phyloP scores from a whole-genome alignment of 1,140 invertebrate species.

The Tetraneura akinire region DNA sequence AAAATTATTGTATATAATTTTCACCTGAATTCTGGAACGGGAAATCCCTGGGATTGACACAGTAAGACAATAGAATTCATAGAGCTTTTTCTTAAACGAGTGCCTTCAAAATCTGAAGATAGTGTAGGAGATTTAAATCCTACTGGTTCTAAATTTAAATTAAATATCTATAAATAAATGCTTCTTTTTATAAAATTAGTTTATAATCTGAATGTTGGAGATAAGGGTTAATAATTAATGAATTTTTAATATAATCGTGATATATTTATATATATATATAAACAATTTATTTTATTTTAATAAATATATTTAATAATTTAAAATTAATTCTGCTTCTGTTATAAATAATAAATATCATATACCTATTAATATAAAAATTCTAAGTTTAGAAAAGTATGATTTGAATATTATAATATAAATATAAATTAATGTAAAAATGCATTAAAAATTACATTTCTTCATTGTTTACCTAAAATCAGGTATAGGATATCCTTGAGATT shows the following conservation, averaged over 20 bases:
- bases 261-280: no score
- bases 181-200: not conserved
- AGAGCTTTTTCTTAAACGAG: conserved; percentile 59
- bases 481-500: conserved; percentile 60
- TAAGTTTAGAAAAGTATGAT: no score
- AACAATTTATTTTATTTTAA: no score
- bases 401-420: no score
- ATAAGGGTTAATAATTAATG: no score
- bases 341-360: no score
- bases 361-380: no score
- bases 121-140: conserved; percentile 63
- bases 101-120: conserved; percentile 60
- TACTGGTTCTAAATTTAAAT: conserved; percentile 61
- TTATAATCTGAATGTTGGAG: conserved; percentile 37
- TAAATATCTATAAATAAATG: not conserved
- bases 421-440: no score
- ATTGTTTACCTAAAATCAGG: conserved; percentile 62
- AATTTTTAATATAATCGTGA: no score
- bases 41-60: conserved; percentile 70
- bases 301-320: no score
- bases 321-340: no score
- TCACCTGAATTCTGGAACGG: conserved; percentile 67
- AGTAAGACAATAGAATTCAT: conserved; percentile 62
- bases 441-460: no score
- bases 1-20: not conserved